phyloP scores from a whole-genome alignment of 2,797 vertebrate species.

The Champsocephalus esox region DNA sequence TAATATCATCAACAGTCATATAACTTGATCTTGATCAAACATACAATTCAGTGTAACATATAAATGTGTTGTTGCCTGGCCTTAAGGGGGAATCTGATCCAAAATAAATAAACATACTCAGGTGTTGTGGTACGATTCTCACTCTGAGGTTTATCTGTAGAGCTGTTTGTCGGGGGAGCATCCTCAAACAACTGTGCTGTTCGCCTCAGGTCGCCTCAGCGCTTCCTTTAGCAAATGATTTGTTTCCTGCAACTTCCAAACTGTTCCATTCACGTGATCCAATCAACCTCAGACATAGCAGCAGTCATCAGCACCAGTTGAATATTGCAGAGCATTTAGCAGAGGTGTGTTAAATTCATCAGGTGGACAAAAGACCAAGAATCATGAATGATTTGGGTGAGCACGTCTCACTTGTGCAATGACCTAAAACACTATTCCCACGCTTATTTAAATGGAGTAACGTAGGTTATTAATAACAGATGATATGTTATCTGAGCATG shows the following conservation, averaged over 20 bases:
- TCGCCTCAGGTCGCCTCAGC: no score
- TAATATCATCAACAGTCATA: constrained; percentile 33
- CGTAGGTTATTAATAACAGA: no score
- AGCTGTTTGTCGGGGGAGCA: no score
- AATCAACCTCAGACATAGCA: not conserved
- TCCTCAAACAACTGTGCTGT: no score
- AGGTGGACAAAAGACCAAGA: not conserved
- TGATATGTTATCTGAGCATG: no score
- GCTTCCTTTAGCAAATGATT: no score
- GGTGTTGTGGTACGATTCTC: not conserved
- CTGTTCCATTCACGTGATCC: not conserved
- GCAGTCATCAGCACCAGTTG: not conserved
- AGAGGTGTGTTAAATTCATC: not conserved
- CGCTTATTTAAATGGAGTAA: no score
- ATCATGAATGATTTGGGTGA: not conserved
- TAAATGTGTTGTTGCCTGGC: not conserved
- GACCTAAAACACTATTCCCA: no score
- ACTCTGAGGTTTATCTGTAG: not conserved
- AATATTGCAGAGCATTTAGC: not conserved
- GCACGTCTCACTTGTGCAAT: no score
- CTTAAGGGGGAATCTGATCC: constrained; percentile 6
- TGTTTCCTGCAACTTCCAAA: not conserved
- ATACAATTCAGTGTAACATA: not conserved
- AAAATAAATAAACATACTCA: constrained; percentile 6
- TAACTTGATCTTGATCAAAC: constrained; percentile 25